phyloP scores from a whole-genome alignment of 2,113 vertebrate genomes.

The Coturnix japonica region DNA sequence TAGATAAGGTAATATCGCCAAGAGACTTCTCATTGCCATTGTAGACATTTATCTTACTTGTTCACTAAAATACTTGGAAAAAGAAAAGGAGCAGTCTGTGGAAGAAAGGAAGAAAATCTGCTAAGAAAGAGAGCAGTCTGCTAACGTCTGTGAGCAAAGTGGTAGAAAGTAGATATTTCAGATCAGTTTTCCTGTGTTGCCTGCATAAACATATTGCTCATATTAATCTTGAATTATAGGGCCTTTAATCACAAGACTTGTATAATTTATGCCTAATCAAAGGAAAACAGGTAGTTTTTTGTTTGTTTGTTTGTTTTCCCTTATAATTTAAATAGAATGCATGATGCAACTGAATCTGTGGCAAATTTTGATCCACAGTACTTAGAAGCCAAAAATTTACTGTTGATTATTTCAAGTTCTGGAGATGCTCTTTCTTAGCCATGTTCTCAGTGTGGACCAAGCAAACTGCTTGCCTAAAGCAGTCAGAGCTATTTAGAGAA shows the following conservation, averaged over 20 bases:
- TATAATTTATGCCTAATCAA: not conserved
- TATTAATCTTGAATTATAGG: not conserved
- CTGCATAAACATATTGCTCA: not conserved
- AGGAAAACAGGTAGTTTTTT: not conserved
- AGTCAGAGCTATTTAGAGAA: too few relatives aligned
- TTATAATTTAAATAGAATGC: not conserved
- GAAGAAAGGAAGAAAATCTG: not conserved
- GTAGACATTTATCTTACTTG: not conserved
- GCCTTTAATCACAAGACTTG: not conserved
- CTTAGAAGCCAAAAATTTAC: not conserved
- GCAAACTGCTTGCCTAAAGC: not conserved
- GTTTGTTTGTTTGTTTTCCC: too few relatives aligned
- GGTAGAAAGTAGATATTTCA: not conserved
- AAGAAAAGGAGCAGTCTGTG: not conserved
- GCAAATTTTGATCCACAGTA: not conserved
- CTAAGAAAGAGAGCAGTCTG: not conserved
- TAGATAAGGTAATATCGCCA: not conserved
- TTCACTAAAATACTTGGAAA: not conserved
- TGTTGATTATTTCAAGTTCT: not conserved
- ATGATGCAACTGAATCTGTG: not conserved
- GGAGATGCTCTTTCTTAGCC: not conserved
- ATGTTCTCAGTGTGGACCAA: not conserved
- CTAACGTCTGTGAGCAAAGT: not conserved
- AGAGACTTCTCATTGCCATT: not conserved
- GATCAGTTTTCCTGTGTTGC: not conserved